Evolutionary conservation across 2,113 vertebrate species (phyloP).

Genomic region (Oncorhynchus tshawytscha): DNA sequence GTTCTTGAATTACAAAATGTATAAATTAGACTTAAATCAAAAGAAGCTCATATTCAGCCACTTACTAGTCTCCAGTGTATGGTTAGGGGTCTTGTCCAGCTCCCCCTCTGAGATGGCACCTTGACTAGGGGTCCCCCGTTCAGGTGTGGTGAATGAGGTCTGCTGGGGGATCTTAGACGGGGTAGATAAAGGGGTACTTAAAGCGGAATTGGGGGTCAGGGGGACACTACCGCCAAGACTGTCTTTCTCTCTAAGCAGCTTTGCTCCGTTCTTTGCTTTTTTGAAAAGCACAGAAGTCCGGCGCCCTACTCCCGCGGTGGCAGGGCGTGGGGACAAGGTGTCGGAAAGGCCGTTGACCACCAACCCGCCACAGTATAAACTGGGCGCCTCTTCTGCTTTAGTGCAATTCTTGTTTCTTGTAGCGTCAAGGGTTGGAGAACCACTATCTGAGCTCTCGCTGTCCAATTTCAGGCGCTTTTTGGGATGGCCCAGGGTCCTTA

Average conservation of each 20-base stretch:
- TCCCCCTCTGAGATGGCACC: slow-evolving; percentile 72
- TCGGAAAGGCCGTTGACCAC: slow-evolving; percentile 73
- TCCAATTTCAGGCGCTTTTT: slow-evolving; percentile 79
- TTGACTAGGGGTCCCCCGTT: slow-evolving; percentile 45
- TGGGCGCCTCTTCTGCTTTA: slow-evolving; percentile 51
- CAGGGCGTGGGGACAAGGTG: slow-evolving; percentile 42
- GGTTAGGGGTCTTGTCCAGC: slow-evolving; percentile 74
- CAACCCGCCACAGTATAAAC: slow-evolving; percentile 52
- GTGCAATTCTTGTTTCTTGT: slow-evolving; percentile 60
- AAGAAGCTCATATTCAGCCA: background rate
- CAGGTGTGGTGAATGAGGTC: slow-evolving; percentile 43
- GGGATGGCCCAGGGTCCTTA: slow-evolving; percentile 68
- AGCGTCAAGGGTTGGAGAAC: slow-evolving; percentile 45
- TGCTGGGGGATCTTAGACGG: slow-evolving; percentile 57
- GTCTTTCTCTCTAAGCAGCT: slow-evolving; percentile 82
- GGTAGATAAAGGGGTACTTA: slow-evolving; percentile 54
- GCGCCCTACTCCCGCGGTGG: slow-evolving; percentile 79
- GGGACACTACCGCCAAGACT: slow-evolving; percentile 40
- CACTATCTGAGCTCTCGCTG: slow-evolving; percentile 69
- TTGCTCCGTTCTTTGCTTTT: slow-evolving; percentile 91
- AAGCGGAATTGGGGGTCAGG: slow-evolving; percentile 48
- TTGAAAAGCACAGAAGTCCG: slow-evolving; percentile 90
- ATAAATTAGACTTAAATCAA: background rate
- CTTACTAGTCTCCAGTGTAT: slow-evolving; percentile 79
- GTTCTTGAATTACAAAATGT: too few relatives aligned